Percentiles rank a stretch among this genome's conserved stretches.
Conservation (phyloP, 2,888 invertebrate genomes). For the Glaucopsyche alexis region DNA sequence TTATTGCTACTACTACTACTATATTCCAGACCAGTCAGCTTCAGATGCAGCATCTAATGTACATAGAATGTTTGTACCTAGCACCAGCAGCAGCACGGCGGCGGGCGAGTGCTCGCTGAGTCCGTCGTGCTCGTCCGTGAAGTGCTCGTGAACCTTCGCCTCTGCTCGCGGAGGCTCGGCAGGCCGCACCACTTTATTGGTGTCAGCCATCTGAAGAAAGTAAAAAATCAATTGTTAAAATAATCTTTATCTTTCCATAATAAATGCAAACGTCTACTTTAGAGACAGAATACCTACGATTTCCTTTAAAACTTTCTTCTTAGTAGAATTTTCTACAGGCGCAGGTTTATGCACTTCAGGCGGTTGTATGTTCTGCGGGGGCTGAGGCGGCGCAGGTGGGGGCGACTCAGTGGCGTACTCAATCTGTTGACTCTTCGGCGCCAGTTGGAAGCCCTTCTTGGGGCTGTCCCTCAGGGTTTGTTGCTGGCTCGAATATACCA, state of each 20-base stretch:
- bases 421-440: slow-evolving; percentile 38
- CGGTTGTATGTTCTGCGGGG: slow-evolving; percentile 37
- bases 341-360: slow-evolving; percentile 34
- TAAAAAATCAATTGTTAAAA: too few relatives aligned
- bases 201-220: slow-evolving; percentile 9
- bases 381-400: slow-evolving; percentile 38
- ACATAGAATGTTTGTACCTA: slow-evolving; percentile 78
- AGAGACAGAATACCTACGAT: slow-evolving; percentile 34
- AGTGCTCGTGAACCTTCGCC: slow-evolving; percentile 52
- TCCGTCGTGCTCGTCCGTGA: slow-evolving; percentile 79
- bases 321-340: slow-evolving; percentile 40
- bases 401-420: slow-evolving; percentile 36
- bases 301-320: slow-evolving; percentile 43
- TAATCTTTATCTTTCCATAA: too few relatives aligned
- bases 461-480: slow-evolving; percentile 62
- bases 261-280: too few relatives aligned
- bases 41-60: too few relatives aligned
- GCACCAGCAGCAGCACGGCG: slow-evolving; percentile 87
- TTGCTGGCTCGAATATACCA: slow-evolving; percentile 55
- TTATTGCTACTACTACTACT: background rate
- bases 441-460: slow-evolving; percentile 62
- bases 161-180: slow-evolving; percentile 32
- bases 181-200: slow-evolving; percentile 31
- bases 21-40: background rate
- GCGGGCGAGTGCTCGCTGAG: slow-evolving; percentile 86